Conservation (phyloP, 2,888 invertebrate species). For the Hesperia comma region DNA sequence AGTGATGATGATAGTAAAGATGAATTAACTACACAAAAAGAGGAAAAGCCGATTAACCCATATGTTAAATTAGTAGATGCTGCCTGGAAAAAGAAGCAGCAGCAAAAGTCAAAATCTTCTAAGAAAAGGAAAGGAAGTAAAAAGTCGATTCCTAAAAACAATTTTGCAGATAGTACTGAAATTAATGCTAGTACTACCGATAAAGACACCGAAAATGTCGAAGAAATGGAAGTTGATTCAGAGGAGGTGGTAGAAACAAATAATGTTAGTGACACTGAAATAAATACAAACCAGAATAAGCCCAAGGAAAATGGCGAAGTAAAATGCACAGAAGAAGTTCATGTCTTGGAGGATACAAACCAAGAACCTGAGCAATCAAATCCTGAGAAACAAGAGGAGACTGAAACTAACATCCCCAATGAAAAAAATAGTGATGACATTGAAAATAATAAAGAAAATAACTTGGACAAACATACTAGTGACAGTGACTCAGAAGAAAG, state of each 20-base stretch:
- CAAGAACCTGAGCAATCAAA: constrained; percentile 37
- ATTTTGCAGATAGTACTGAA: constrained; percentile 38
- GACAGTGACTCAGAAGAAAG: constrained; percentile 24
- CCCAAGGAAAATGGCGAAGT: constrained; percentile 24
- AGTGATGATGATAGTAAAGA: constrained; percentile 73
- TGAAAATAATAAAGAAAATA: constrained; percentile 26
- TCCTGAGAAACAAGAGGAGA: neutral
- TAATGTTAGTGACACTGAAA: constrained; percentile 6
- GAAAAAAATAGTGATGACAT: constrained; percentile 32
- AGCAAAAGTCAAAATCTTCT: constrained; percentile 55
- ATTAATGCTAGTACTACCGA: constrained; percentile 41
- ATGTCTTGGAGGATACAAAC: constrained; percentile 53
- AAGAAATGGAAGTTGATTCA: constrained; percentile 43
- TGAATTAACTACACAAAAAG: constrained; percentile 46
- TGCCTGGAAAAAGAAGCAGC: constrained; percentile 72
- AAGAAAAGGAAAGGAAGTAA: constrained; percentile 55
- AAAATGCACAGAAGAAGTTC: constrained; percentile 32
- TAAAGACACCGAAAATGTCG: constrained; percentile 38
- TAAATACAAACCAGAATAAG: constrained; percentile 17
- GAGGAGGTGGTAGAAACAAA: constrained; percentile 41
- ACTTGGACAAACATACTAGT: constrained; percentile 37
- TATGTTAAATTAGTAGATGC: constrained; percentile 72
- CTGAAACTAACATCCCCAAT: constrained; percentile 10
- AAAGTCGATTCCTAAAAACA: constrained; percentile 43
- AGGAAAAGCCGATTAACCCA: constrained; percentile 63